phyloP scores from a whole-genome alignment of 2,113 vertebrate genomes.

The Sylvia atricapilla region DNA sequence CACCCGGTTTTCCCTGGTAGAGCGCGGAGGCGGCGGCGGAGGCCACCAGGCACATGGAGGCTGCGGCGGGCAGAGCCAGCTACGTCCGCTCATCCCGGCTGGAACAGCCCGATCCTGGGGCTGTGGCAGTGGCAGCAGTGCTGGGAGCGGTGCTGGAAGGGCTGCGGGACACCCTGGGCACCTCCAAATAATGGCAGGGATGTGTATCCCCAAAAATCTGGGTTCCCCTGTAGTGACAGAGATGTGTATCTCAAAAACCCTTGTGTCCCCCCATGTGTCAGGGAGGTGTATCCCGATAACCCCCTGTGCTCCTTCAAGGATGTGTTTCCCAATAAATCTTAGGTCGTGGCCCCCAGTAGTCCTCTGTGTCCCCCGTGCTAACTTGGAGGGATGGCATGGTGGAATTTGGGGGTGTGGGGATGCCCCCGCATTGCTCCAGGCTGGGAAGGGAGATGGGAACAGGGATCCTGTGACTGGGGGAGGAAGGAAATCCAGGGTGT shows the following conservation, averaged over 20 bases:
- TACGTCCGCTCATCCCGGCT: slow-evolving; percentile 82
- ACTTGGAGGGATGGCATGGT: neutral
- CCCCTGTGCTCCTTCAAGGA: neutral
- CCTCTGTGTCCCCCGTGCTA: neutral
- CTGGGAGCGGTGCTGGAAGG: slow-evolving; percentile 76
- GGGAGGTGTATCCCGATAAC: neutral
- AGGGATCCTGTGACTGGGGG: neutral
- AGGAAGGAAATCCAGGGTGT: neutral
- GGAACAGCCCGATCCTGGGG: slow-evolving; percentile 86
- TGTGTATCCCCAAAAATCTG: neutral
- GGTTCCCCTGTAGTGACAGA: neutral
- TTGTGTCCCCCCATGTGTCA: accelerated
- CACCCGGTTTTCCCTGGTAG: slow-evolving; percentile 43
- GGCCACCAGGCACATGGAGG: slow-evolving; percentile 82
- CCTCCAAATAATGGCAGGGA: neutral
- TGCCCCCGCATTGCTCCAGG: neutral
- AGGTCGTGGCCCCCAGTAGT: accelerated
- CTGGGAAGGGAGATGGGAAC: neutral
- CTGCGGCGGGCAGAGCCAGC: slow-evolving; percentile 89
- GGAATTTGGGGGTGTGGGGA: neutral
- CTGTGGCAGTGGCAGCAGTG: slow-evolving; percentile 80
- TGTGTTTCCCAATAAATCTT: neutral
- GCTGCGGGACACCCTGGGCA: slow-evolving; percentile 23
- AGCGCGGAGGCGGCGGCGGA: slow-evolving; percentile 80
- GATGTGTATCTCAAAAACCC: neutral